Evolutionary conservation across 2,113 vertebrate species (phyloP).

Genomic region (Phoenicopterus ruber): DNA sequence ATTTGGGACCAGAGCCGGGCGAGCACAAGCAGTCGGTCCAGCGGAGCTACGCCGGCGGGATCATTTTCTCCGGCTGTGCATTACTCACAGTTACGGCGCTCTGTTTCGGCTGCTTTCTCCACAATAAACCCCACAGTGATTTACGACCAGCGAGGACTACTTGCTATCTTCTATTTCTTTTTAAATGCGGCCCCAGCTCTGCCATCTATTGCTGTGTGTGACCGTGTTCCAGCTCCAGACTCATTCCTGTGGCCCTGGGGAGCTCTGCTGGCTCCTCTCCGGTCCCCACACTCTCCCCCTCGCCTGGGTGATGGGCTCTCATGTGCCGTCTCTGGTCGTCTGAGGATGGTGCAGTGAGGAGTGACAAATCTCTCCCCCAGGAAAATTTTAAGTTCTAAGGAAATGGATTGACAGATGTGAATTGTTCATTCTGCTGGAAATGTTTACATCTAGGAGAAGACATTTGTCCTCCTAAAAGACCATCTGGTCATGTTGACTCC

Average conservation of each 20-base stretch:
- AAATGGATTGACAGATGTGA: neutral
- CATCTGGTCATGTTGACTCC: neutral
- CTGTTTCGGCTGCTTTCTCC: neutral
- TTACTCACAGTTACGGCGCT: neutral
- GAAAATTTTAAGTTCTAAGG: neutral
- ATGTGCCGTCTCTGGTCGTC: neutral
- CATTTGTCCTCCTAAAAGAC: neutral
- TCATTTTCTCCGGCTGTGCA: neutral
- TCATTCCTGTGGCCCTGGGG: neutral
- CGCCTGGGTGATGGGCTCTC: accelerated
- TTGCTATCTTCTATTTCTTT: neutral
- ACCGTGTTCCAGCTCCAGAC: neutral
- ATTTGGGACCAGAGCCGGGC: accelerated
- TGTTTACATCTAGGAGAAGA: neutral
- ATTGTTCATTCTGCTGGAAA: neutral
- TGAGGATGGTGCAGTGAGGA: neutral
- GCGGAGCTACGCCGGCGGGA: accelerated
- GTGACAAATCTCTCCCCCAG: neutral
- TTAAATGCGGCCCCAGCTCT: neutral
- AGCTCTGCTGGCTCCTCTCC: neutral
- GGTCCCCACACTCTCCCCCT: accelerated
- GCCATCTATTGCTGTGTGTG: neutral
- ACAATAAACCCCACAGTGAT: neutral
- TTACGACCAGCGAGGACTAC: neutral
- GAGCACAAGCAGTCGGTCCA: neutral